Percentiles rank a stretch among this genome's conserved stretches.
Evolutionary conservation across 2,888 invertebrate genomes (phyloP).

Genomic region (Drosophila trichaetosa): DNA sequence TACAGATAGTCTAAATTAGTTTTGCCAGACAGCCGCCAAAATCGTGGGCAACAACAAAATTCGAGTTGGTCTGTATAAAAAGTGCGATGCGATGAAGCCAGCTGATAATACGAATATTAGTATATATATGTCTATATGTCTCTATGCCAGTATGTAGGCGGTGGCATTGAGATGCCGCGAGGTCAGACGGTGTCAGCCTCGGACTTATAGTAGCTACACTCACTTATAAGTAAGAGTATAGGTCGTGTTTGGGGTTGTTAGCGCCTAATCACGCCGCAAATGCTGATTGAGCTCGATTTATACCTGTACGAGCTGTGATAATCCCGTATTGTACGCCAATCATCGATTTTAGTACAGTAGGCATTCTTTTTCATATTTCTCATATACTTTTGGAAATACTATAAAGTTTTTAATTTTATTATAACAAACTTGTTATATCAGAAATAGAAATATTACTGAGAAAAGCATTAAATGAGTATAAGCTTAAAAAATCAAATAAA

Average conservation of each 20-base stretch:
- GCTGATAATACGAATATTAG: conserved; percentile 50
- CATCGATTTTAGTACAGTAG: not conserved
- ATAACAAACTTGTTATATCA: not conserved
- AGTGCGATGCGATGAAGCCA: conserved; percentile 55
- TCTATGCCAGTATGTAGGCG: not conserved
- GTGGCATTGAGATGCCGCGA: conserved; percentile 46
- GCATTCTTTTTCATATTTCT: not conserved
- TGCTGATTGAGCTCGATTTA: conserved; percentile 19
- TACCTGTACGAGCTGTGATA: conserved; percentile 29
- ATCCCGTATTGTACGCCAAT: conserved; percentile 2
- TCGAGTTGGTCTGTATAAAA: conserved; percentile 37
- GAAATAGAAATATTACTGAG: not conserved
- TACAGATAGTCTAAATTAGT: conserved; percentile 46
- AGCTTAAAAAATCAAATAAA: not conserved
- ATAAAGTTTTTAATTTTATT: too few species aligned
- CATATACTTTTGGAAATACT: not conserved
- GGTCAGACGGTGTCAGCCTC: conserved; percentile 63
- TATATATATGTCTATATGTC: not conserved
- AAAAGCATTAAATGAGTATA: not conserved
- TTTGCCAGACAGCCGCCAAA: conserved; percentile 61
- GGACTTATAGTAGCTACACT: conserved; percentile 17
- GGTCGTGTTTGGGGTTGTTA: conserved; percentile 42
- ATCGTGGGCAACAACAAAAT: conserved; percentile 3
- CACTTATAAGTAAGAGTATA: conserved; percentile 20
- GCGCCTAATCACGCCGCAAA: conserved; percentile 49